A percentile compares a stretch with the other conserved stretches of the same genome.
These are phyloP conservation scores for Zoanthus solanderi DNA, from an alignment of 92 coral and sea anemone genomes.

Conservation along the genomic window DNA sequence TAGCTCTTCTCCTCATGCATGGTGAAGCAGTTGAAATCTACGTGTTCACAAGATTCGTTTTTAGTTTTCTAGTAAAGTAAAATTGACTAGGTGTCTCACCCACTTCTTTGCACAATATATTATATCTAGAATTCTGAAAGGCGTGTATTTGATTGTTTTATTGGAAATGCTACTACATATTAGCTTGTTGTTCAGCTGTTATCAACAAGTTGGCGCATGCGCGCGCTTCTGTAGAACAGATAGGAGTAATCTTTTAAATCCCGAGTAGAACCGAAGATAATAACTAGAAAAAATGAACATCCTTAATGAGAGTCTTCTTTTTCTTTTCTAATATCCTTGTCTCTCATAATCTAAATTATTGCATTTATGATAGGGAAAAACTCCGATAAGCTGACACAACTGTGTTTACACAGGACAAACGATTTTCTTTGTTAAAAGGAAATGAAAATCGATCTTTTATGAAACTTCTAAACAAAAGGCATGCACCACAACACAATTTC, in stretches of 20 bases:
- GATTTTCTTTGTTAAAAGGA: constrained; percentile 58
- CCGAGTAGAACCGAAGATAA: constrained; percentile 15
- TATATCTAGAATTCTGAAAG: neutral
- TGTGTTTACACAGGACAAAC: constrained; percentile 38
- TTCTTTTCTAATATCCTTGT: neutral
- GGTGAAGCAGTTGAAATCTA: neutral
- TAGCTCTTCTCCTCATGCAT: neutral
- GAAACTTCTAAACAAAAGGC: constrained; percentile 35
- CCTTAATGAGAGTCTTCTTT: neutral
- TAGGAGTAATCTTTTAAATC: constrained; percentile 34
- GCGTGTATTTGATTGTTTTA: constrained; percentile 25
- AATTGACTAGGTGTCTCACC: constrained; percentile 6
- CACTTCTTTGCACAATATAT: constrained; percentile 23
- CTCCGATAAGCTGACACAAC: neutral
- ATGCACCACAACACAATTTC: constrained; percentile 5
- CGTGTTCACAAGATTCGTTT: neutral
- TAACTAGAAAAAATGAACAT: neutral
- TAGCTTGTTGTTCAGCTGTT: constrained; percentile 33
- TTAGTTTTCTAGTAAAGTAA: neutral
- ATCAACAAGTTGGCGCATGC: constrained; percentile 25
- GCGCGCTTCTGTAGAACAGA: neutral
- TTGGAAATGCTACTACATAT: constrained; percentile 15
- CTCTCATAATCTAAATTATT: neutral
- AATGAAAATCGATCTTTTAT: constrained; percentile 51
- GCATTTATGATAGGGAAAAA: neutral